These are phyloP conservation scores for Geophilus truncorum DNA, from an alignment of 2,888 invertebrate species.

Conservation along the genomic window DNA sequence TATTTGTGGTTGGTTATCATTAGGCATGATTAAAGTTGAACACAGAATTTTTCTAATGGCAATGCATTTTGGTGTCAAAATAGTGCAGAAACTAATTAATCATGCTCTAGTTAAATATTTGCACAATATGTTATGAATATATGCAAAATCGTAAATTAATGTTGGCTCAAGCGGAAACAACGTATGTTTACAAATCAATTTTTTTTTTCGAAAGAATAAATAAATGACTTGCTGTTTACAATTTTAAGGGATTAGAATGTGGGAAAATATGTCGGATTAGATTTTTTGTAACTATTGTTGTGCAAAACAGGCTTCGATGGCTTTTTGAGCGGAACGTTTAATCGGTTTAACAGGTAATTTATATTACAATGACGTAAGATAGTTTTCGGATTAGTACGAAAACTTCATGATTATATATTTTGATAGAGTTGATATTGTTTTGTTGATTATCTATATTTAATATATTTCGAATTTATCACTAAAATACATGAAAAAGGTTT, in stretches of 20 bases:
- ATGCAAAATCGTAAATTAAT: background rate
- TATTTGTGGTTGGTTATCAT: background rate
- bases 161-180: background rate
- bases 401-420: no score
- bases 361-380: no score
- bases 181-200: background rate
- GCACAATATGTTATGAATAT: background rate
- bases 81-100: background rate
- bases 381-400: no score
- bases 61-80: background rate
- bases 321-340: no score
- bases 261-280: background rate
- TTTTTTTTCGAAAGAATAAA: background rate
- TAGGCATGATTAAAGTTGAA: background rate
- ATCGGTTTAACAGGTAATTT: no score
- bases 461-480: no score
- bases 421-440: no score
- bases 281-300: no score
- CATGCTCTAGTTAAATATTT: background rate
- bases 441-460: no score
- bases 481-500: no score
- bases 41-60: background rate
- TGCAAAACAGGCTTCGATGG: no score
- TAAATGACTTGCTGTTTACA: background rate
- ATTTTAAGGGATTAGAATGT: background rate